phyloP scores from a whole-genome alignment of 2,797 vertebrate species.

The Dendrocincla tyrannina region DNA sequence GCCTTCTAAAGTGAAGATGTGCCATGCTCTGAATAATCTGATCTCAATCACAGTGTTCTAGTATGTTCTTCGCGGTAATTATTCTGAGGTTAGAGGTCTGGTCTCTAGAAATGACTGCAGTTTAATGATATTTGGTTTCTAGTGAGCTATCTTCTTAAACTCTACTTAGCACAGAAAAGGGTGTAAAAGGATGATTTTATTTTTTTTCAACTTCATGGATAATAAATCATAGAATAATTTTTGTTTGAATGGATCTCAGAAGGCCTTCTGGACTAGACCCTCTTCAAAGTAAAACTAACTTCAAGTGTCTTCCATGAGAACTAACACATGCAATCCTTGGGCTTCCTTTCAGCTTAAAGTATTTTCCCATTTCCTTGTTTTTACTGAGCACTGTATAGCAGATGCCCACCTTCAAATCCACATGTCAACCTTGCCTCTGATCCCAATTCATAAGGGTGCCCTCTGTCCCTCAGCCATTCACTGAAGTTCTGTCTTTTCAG shows the following conservation, averaged over 20 bases:
- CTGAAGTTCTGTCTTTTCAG: background rate
- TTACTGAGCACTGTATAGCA: background rate
- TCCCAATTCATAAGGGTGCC: background rate
- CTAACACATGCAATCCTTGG: rapidly evolving
- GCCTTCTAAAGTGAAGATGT: background rate
- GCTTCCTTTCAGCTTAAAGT: background rate
- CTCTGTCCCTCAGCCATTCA: background rate
- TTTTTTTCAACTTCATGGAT: background rate
- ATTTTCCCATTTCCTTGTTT: background rate
- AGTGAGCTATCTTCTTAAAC: background rate
- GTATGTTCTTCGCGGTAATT: background rate
- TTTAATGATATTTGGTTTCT: background rate
- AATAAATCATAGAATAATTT: background rate
- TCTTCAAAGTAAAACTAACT: background rate
- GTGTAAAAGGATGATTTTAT: background rate
- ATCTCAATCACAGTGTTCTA: background rate
- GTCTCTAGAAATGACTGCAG: background rate
- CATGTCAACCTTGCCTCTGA: background rate
- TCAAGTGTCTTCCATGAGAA: background rate
- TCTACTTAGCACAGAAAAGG: background rate
- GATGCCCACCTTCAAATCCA: background rate
- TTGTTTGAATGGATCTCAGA: background rate
- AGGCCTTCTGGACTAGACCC: background rate
- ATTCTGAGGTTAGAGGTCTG: background rate
- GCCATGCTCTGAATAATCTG: background rate